Evolutionary conservation across 2,113 vertebrate species (phyloP).

Genomic region (cattle (Bos taurus)): DNA sequence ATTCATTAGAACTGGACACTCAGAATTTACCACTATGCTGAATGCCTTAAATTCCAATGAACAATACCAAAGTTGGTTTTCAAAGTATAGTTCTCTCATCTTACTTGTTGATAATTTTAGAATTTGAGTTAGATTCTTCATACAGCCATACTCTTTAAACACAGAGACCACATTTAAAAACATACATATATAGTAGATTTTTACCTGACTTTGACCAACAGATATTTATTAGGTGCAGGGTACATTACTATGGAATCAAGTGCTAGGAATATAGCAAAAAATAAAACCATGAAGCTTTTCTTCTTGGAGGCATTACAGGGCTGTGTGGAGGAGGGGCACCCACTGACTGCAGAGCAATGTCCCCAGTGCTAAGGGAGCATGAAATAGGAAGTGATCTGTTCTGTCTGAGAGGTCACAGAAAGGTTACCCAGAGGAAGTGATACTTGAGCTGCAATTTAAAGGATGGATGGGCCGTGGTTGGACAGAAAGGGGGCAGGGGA

Average conservation of each 20-base stretch:
- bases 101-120: not conserved
- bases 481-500: not conserved
- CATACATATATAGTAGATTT: not conserved
- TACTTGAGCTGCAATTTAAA: slow-evolving; percentile 58
- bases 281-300: not conserved
- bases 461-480: slow-evolving; percentile 30
- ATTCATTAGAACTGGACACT: not conserved
- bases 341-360: not conserved
- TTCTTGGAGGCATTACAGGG: not conserved
- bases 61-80: not conserved
- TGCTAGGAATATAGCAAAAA: not conserved
- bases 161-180: not conserved
- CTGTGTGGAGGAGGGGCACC: not conserved
- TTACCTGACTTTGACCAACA: not conserved
- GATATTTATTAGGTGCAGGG: not conserved
- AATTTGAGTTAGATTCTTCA: not conserved
- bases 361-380: not conserved
- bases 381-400: slow-evolving; percentile 5
- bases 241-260: not conserved
- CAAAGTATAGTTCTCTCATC: not conserved
- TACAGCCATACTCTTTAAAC: not conserved
- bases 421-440: slow-evolving; percentile 42
- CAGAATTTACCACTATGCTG: not conserved
- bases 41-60: not conserved
- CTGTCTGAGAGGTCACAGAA: slow-evolving; percentile 37